Evolutionary conservation across 2,888 invertebrate genomes (phyloP), one percentile per base, ranked within the genome.

Genomic region (Tholera decimalis): DNA sequence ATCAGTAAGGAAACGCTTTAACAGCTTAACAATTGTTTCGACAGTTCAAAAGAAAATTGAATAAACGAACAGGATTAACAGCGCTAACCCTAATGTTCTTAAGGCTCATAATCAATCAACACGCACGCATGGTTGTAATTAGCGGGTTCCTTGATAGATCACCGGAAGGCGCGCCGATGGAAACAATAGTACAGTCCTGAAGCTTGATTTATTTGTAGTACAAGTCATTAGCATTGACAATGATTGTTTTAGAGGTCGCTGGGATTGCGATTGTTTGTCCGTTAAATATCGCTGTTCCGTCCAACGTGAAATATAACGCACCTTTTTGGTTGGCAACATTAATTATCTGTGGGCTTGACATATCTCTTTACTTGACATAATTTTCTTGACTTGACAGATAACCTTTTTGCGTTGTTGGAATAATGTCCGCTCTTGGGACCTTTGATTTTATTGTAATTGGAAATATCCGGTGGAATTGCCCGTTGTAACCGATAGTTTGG

Each of bases 61-160:
- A 53, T 37, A 43, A 73, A 53, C 39, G 57, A 64, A 61, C 35
- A 46, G 44, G 37, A 53, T 74, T 64, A 44, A 26, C 41, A 46
- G 50, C 33, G 28, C 43, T 63, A 54, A 49, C 50, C 43, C 22
- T 28, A 26, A 20, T 43, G 57, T 65, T 65, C 28, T 50, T 63
- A 55, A 55, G 67, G 51, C 39, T 71, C 35, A 70, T 76, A 63
- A 78, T 78, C 68, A 80, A 78, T 78, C 77, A 78, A 68, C 59
- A 49, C 33, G 63, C 67, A 76, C 77, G 80, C 72, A 77, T 65
- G 26, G 39, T 46, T 51, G 69, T 78, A 80, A 78, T 78, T 80
- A 78, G 68, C 46, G 63, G 72, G 77, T 69, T 68, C 43, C 57
- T 67, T 77, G 79, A 80, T 77, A 80, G 77, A 80, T 78, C 73